Percentiles rank a stretch among this genome's conserved stretches.
These are phyloP conservation scores for Lathamus discolor DNA, from an alignment of 2,113 vertebrate genomes.

Conservation along the genomic window DNA sequence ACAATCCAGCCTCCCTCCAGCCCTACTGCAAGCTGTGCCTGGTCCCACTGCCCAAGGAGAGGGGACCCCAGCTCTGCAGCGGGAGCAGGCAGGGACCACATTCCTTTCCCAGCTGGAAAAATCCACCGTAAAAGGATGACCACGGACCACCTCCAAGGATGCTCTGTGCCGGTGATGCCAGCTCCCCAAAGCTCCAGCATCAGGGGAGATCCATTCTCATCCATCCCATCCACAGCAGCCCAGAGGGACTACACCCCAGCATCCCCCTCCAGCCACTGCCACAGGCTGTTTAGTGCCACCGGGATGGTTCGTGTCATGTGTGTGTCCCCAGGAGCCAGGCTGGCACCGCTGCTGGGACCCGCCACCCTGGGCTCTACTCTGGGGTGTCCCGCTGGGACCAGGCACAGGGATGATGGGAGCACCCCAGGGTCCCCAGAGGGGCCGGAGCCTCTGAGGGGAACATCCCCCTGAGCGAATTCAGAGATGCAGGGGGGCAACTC, in stretches of 20 bases:
- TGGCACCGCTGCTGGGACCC: neutral
- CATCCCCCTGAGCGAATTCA: neutral
- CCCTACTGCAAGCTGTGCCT: accelerated
- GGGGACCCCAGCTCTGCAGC: neutral
- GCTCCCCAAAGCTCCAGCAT: neutral
- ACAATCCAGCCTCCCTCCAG: neutral
- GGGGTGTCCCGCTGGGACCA: neutral
- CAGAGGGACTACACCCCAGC: neutral
- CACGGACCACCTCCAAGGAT: neutral
- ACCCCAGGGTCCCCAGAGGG: neutral
- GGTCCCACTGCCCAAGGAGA: neutral
- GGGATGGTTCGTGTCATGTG: neutral
- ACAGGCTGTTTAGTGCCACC: neutral
- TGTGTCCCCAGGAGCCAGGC: neutral
- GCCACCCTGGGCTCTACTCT: neutral
- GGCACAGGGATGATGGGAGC: neutral
- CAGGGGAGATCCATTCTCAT: neutral
- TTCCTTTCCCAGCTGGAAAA: neutral
- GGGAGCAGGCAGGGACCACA: neutral
- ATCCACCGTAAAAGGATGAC: neutral
- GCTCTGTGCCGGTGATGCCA: neutral
- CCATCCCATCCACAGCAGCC: neutral
- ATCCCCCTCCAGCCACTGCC: neutral
- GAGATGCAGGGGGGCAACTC: neutral
- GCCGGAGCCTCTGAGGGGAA: neutral